Percentiles rank a stretch among this genome's conserved stretches.
These are phyloP conservation scores for Lichenostomus cassidix DNA, from an alignment of 2,113 vertebrate species.

Conservation along the genomic window DNA sequence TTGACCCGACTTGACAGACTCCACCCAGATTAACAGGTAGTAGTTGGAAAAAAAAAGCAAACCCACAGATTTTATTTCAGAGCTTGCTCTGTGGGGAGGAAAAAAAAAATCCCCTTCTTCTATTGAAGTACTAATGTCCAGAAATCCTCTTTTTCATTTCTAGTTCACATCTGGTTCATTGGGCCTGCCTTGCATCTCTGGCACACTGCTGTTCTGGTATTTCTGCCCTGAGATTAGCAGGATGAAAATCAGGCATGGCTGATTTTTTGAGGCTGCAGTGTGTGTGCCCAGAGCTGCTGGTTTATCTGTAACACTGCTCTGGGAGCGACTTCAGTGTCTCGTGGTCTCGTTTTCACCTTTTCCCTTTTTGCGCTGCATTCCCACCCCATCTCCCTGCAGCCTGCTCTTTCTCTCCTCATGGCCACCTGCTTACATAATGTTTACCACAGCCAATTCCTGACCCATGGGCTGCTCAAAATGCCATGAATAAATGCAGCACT, in stretches of 20 bases:
- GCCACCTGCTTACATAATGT: neutral
- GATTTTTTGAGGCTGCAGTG: neutral
- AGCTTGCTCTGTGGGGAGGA: neutral
- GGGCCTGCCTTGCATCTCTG: neutral
- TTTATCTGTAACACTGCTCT: neutral
- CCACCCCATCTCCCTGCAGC: neutral
- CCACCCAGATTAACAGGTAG: neutral
- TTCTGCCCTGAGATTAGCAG: neutral
- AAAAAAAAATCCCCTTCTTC: neutral
- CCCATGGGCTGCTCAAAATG: neutral
- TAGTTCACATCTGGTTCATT: neutral
- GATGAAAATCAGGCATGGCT: neutral
- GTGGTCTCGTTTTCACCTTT: neutral
- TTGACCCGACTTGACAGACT: conserved; percentile 29
- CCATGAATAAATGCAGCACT: neutral
- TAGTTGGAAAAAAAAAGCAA: neutral
- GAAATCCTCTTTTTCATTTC: neutral
- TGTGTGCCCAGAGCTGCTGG: neutral
- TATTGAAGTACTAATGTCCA: neutral
- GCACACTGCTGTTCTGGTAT: neutral
- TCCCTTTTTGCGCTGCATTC: neutral
- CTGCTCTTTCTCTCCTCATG: neutral
- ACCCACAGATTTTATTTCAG: neutral
- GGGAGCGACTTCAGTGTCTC: neutral
- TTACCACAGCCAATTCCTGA: neutral